Evolutionary conservation across 1,140 invertebrate genomes (phyloP), one percentile per base, ranked within the genome.

Genomic region (Acromyrmex charruanus): DNA sequence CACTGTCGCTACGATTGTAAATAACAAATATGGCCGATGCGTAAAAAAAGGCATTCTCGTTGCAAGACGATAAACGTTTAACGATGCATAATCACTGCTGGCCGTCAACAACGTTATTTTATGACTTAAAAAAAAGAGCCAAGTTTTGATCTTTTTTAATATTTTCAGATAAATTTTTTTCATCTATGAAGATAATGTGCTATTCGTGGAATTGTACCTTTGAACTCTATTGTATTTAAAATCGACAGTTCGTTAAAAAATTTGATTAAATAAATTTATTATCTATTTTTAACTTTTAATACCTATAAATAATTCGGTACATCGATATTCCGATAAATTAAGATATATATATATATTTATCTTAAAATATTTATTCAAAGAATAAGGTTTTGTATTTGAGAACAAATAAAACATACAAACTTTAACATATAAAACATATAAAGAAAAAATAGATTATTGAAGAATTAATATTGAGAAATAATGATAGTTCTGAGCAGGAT

Each of bases 1-100:
- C 69, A 75, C n/a, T 75, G 75, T 84, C 68, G 69, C 69, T 61
- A 35, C n/a, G 55, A 84, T 49, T 84, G 72, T 75, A 84, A 31
- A 75, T 53, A 84, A 84, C 80, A 84, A 84, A 84, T 75, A 84
- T 63, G 55, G 14, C 39, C 55, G 55, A n/a, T 25, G 53, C 16
- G 65, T 81, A 44, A 81, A 51, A 31, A 44, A 44, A 44, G 39
- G 18, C 10, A 81, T 71, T 81, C 79, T 71, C 53, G 31, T 81
- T 81, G 79, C 49, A 44, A 39, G 51, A 71, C 66, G 79, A 81
- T 58, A 71, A 71, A 79, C 31, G 18, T 84, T 51, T 74, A 84
- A 84, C 69, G 55, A 84, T 51, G 80, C 35, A 75, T 74, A 74
- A 74, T 84, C 80, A 84, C 44, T 21, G 28, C 16, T 18, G 5